These are phyloP conservation scores for Hirundichthys speculiger DNA, from an alignment of 2,113 vertebrate species.

Conservation along the genomic window DNA sequence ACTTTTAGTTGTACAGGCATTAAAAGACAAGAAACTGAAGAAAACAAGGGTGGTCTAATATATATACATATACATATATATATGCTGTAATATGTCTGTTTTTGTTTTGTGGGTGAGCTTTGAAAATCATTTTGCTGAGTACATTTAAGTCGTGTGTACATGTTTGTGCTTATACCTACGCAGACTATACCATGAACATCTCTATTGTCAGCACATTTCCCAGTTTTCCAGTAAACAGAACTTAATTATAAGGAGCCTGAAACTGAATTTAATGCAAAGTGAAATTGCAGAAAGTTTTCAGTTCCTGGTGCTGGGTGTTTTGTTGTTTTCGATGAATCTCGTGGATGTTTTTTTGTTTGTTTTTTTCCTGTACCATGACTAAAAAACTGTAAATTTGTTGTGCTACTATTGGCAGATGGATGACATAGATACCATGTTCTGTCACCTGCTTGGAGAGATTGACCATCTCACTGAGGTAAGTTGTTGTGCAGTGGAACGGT, in stretches of 20 bases:
- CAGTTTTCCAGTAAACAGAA: not conserved
- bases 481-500: not conserved
- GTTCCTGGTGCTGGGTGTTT: conserved; percentile 1
- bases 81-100: too few relatives aligned
- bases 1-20: too few relatives aligned
- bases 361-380: not conserved
- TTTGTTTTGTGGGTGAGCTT: too few relatives aligned
- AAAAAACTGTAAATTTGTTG: not conserved
- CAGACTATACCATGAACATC: too few relatives aligned
- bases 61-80: too few relatives aligned
- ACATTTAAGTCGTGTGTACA: too few relatives aligned
- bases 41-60: too few relatives aligned
- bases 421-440: conserved; percentile 94
- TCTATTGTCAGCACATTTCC: not conserved
- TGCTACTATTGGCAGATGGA: conserved; percentile 86
- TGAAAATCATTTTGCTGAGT: too few relatives aligned
- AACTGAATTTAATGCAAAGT: conserved; percentile 29
- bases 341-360: not conserved
- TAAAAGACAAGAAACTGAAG: too few relatives aligned
- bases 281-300: conserved; percentile 24
- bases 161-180: too few relatives aligned
- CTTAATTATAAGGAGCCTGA: not conserved
- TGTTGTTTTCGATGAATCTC: too few relatives aligned
- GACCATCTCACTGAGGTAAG: conserved; percentile 91
- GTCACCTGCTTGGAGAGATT: conserved; percentile 91